Base-by-base conservation (phyloP, 1,140 invertebrate genomes). In the Anoplophora glabripennis region DNA sequence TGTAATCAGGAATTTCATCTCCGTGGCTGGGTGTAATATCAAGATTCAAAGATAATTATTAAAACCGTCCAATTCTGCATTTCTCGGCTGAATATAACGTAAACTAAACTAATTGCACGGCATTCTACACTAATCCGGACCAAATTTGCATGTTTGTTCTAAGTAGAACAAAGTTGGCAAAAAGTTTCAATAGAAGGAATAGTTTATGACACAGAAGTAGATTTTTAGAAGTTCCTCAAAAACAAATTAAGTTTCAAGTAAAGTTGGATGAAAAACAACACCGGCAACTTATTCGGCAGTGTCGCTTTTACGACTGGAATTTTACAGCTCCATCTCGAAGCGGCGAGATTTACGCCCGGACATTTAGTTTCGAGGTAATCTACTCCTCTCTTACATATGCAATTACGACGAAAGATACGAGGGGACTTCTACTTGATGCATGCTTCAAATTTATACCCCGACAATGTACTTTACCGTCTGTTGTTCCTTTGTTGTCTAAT, bases 181-280 rank as follows among this genome's bases (percentile, higher is more conserved):
- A 28, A 28, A 28, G 21, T 28, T 28, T 28, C 21, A 46, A 46
- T 34, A 59, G 47, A 44, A 53, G 45, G 40, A 59, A 51, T 59
- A 59, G 48, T 48, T 34, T 46, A 46, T 46, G 12, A 46, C 44
- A 15, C 18, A 46, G 28, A 59, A 45, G 47, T 59, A 36, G 42
- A 54, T 60, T 60, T 54, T 54, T 47, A 48, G 44, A 53, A 60
- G 52, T 64, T 48, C 40, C 40, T 64, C 57, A 60, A 60, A 64
- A 54, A 60, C 61, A 64, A 60, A 64, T 64, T 64, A 64, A 63
- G 44, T 46, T 52, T 42, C 37, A 35, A 42, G 36, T 35, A 47
- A 64, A 60, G 56, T 63, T 59, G 53, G 40, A 63, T 52, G 57
- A 59, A 63, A 59, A 56, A 60, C 57, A 64, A 64, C 44, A 59